Base-by-base conservation (phyloP, 1,140 invertebrate species). In the Heliothis subflexa region DNA sequence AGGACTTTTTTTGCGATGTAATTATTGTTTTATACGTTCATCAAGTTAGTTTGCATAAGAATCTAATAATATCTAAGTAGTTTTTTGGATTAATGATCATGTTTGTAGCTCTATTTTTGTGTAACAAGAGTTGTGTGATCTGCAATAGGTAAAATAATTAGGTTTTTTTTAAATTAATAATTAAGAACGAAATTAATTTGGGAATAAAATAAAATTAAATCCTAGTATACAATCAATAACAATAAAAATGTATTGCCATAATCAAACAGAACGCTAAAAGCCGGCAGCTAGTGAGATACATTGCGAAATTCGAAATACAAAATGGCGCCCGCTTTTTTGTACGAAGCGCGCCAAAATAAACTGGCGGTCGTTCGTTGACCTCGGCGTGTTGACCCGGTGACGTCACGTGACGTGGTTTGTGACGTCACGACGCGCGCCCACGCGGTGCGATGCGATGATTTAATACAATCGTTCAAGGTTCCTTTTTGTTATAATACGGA, bases 301-400 rank as follows among this genome's bases (percentile, higher is more conserved):
- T 78, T 74, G 80, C 82, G 40, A 79, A 83, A 79, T 73, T 71
- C 79, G 79, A 85, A 89, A 85, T 80, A 66, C 84, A 91, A 92
- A 81, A 91, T 89, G 90, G 90, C 86, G 86, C 62, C 83, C 68
- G 61, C 79, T 49, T 87, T 88, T 89, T 91, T 89, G 79, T 79
- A 81, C 83, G 84, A 84, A 85, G 87, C 86, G 86, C 88, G 89
- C 88, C 87, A 92, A 93, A 92, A 89, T 90, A 91, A 89, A 89
- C 83, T 90, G 88, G 86, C 88, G 91, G 91, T 88, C 92, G 92
- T 93, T 94, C 92, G 87, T 93, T 91, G 90, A 93, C 87, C 86
- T 78, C 66, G 81, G 84, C 85, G 85, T 86, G 86, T 78, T 85
- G 86, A 87, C 85, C 82, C 73, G 81, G 87, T 88, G 89, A 91